Evolutionary conservation across 2,888 invertebrate species (phyloP), one percentile per base, ranked within the genome.

Genomic region (Diaphora mendica): DNA sequence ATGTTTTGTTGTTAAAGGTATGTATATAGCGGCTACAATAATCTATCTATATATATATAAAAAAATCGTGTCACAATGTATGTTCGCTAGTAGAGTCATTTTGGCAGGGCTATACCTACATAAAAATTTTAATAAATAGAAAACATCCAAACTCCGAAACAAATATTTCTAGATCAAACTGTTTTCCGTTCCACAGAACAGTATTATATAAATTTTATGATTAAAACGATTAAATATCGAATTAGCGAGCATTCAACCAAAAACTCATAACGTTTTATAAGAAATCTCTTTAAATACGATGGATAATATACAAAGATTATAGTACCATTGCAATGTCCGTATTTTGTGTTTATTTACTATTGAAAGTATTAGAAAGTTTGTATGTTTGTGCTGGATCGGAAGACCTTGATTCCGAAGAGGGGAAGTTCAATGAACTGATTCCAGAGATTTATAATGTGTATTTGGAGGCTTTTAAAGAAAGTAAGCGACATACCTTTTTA

Each of bases 171-270:
- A 39, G 9, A 39, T 39, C 9, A 11, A 39, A 39, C 9, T 39
- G 11, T 39, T 39, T 39, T 39, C 11, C 39, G 11, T 9, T 39
- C 11, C 11, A 35, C 7, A 44, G 44, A 42, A 13, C 13, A 42
- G 9, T 20, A 20, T 59, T 11, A 5, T 26, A 59, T 59, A 59
- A 26, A 15, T 59, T 59, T 69, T 69, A 42, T 39, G n/a, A 26
- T 30, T 30, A 11, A 64, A 62, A 62, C 30, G 15, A 30, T 71
- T 70, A 84, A 79, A 83, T 82, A 78, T 35, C 68, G 77, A 87
- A 92, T 91, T 90, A 89, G 88, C 88, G 87, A 82, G 90, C 91
- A 74, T 88, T 90, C 89, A 91, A n/a, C 59, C 82, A 82, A 75
- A 48, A 77, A 78, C 48, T 73, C 71, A 76, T 74, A 79, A 84